Conservation (phyloP, 1,140 invertebrate species). For the Diabrotica virgifera region DNA sequence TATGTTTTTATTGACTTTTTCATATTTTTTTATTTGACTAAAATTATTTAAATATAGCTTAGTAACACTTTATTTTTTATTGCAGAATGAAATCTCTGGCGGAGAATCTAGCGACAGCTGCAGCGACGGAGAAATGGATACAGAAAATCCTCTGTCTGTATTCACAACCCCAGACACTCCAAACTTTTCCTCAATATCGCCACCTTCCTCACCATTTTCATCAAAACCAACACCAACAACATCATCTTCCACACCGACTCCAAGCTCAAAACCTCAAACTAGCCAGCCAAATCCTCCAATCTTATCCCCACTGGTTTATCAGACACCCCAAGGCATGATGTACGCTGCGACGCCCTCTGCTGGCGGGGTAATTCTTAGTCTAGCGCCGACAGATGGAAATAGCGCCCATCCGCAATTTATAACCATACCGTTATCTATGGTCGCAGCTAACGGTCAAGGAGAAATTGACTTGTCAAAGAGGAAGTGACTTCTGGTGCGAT, state of each 20-base stretch:
- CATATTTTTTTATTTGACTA: no score
- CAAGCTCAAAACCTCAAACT: constrained; percentile 14
- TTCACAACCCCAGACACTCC: constrained; percentile 31
- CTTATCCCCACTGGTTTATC: constrained; percentile 44
- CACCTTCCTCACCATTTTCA: constrained; percentile 23
- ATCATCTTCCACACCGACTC: constrained; percentile 20
- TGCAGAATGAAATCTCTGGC: constrained; percentile 46
- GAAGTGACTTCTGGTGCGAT: constrained; percentile 37
- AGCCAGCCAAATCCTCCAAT: constrained; percentile 23
- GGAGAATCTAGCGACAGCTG: constrained; percentile 43
- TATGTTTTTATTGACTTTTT: no score
- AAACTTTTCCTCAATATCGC: constrained; percentile 27
- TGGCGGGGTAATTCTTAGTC: constrained; percentile 46
- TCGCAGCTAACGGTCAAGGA: constrained; percentile 51
- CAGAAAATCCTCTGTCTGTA: constrained; percentile 30
- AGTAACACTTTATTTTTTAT: constrained; percentile 22
- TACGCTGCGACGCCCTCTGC: constrained; percentile 46
- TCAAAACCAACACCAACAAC: constrained; percentile 18
- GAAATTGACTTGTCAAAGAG: constrained; percentile 48
- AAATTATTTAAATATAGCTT: no score
- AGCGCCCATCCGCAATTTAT: constrained; percentile 56
- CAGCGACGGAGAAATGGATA: constrained; percentile 42
- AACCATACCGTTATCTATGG: constrained; percentile 59
- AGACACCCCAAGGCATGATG: constrained; percentile 47
- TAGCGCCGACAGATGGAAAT: constrained; percentile 38